Conservation (phyloP, 1,140 invertebrate species). For the Halyomorpha halys region DNA sequence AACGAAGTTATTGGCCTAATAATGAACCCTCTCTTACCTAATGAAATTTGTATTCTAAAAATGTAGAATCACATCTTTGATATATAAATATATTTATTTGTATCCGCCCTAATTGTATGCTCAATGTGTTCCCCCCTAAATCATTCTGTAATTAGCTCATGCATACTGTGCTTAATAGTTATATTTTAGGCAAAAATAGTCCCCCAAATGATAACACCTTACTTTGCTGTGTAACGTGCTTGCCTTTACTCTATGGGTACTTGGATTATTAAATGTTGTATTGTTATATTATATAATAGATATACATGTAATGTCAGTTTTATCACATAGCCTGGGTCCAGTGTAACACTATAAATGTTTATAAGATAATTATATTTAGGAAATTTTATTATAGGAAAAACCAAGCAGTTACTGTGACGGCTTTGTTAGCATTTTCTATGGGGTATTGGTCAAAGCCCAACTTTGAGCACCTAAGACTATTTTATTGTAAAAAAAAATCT, state of each 20-base stretch:
- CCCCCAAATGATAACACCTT: background rate
- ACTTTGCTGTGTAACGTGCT: slow-evolving; percentile 12
- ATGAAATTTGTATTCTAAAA: slow-evolving; percentile 16
- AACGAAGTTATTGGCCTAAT: slow-evolving; percentile 14
- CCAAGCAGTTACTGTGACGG: slow-evolving; percentile 10
- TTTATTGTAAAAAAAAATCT: slow-evolving; percentile 13
- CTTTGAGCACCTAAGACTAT: slow-evolving; percentile 13
- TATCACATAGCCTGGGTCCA: slow-evolving; percentile 18
- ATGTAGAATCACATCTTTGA: slow-evolving; percentile 13
- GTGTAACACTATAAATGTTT: slow-evolving; percentile 15
- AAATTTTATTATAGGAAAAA: slow-evolving; percentile 1
- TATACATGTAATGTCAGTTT: background rate
- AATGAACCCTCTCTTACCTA: slow-evolving; percentile 2
- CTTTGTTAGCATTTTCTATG: slow-evolving; percentile 14
- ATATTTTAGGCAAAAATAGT: slow-evolving; percentile 7
- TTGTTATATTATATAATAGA: background rate
- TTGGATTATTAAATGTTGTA: slow-evolving; percentile 11
- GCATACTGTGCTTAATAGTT: slow-evolving; percentile 15
- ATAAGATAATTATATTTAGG: slow-evolving; percentile 4
- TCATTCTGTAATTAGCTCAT: background rate
- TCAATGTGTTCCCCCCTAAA: slow-evolving; percentile 11
- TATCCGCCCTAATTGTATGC: slow-evolving; percentile 20
- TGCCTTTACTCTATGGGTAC: slow-evolving; percentile 15
- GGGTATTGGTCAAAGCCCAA: background rate
- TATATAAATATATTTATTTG: slow-evolving; percentile 14